Evolutionary conservation across 2,888 invertebrate genomes (phyloP), one percentile per base, ranked within the genome.

Genomic region (Hymenopus coronatus): DNA sequence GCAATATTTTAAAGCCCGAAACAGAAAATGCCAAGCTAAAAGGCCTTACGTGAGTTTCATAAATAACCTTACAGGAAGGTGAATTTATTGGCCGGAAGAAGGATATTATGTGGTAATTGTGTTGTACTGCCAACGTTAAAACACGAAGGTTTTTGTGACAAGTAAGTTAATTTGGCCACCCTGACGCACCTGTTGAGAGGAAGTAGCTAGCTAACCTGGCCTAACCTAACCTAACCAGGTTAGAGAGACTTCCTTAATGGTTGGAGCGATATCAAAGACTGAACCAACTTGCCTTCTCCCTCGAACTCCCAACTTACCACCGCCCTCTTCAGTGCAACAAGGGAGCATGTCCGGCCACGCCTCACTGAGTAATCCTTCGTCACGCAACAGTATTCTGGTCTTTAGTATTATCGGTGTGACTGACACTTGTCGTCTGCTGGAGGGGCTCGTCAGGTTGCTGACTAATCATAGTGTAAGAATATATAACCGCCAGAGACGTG

Each of bases 171-270:
- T 70, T 70, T 70, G 25, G 4, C 54, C 54, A 14, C 15, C 15
- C 14, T 20, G 54, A 70, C 25, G 54, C 87, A 87, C 87, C 82
- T 87, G 87, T 87, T 87, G 40, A 28, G 82, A 70, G 82, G 82
- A 82, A 87, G 82, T 15, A 33, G 82, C 15, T 33, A 87, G 87
- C 87, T 87, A 87, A 87, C 87, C 87, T 87, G 81, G 82, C 87
- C 87, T 87, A 33, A 82, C 87, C 81, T 87, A 87, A 82, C 87
- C 83, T 89, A 89, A 89, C 88, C 88, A 88, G 70, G 85, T 89
- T 89, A 89, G 84, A 20, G 30, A 40, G 88, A 88, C 88, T 88
- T 88, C 89, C 89, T 89, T 89, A 89, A 89, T 89, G 89, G 89
- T 70, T 40, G 81, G 14, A 81, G 82, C 82, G 27, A 82, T 30